Conservation (phyloP, 2,888 invertebrate genomes). For the Disparrhopalites patrizii region DNA sequence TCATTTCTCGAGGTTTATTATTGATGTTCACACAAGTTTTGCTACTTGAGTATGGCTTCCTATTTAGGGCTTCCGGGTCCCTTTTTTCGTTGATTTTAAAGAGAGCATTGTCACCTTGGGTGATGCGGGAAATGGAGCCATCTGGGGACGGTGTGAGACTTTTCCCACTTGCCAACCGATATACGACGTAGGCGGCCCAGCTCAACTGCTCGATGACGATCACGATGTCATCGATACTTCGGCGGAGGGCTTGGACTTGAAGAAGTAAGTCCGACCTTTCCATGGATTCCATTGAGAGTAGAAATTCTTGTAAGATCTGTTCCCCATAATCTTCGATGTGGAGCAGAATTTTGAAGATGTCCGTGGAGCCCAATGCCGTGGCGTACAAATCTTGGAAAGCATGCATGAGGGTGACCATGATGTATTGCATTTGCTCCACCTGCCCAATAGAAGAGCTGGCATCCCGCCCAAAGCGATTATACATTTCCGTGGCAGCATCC, state of each 20-base stretch:
- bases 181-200: constrained; percentile 44
- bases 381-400: constrained; percentile 43
- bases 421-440: constrained; percentile 36
- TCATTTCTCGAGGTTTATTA: not conserved
- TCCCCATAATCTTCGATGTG: constrained; percentile 37
- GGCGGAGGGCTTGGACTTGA: constrained; percentile 40
- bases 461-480: constrained; percentile 35
- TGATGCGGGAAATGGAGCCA: constrained; percentile 1
- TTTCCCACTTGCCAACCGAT: constrained; percentile 40
- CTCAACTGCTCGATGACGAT: constrained; percentile 44
- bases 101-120: not conserved
- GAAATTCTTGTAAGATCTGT: constrained; percentile 38
- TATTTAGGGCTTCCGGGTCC: not conserved
- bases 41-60: not conserved
- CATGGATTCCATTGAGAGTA: constrained; percentile 37
- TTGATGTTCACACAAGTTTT: too few species aligned
- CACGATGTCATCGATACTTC: constrained; percentile 42
- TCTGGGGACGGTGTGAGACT: constrained; percentile 19
- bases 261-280: constrained; percentile 43
- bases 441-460: not conserved
- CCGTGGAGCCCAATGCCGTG: constrained; percentile 36
- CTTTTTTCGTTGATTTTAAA: not conserved
- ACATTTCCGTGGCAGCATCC: constrained; percentile 37
- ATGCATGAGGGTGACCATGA: constrained; percentile 35
- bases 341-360: constrained; percentile 43